phyloP scores from a whole-genome alignment of 2,888 invertebrate species.

The Leucoma salicis region DNA sequence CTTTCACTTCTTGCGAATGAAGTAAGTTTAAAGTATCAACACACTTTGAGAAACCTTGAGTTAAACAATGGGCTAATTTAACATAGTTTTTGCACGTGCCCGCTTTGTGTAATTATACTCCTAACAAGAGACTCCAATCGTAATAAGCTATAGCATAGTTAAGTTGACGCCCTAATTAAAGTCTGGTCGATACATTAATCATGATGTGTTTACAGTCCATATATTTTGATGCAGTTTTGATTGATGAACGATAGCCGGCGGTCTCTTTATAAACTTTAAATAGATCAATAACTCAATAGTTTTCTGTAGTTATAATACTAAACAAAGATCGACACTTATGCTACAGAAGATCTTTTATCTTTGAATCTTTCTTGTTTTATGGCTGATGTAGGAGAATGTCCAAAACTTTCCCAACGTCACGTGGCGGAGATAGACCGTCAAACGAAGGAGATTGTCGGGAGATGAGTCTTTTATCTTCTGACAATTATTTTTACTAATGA shows the following conservation, averaged over 20 bases:
- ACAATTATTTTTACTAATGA: no score
- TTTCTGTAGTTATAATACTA: no score
- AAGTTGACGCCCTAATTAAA: constrained; percentile 41
- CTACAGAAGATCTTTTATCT: no score
- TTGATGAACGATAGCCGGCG: constrained; percentile 30
- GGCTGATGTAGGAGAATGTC: no score
- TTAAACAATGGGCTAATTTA: constrained; percentile 37
- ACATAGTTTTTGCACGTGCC: constrained; percentile 31
- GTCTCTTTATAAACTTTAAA: constrained; percentile 16
- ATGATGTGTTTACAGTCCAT: constrained; percentile 34
- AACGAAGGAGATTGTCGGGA: no score
- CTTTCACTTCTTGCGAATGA: no score
- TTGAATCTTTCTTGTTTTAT: no score
- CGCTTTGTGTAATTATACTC: constrained; percentile 33
- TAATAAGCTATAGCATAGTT: constrained; percentile 20
- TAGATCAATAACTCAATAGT: constrained; percentile 17
- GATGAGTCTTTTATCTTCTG: no score
- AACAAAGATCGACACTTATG: no score
- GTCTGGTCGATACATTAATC: constrained; percentile 53
- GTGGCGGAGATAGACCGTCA: no score
- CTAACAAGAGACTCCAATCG: constrained; percentile 32
- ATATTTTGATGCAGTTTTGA: constrained; percentile 32
- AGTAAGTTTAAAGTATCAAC: neutral
- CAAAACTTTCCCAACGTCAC: no score
- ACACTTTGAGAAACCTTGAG: constrained; percentile 5